phyloP scores from a whole-genome alignment of 2,797 vertebrate genomes.

The Columba guinea region DNA sequence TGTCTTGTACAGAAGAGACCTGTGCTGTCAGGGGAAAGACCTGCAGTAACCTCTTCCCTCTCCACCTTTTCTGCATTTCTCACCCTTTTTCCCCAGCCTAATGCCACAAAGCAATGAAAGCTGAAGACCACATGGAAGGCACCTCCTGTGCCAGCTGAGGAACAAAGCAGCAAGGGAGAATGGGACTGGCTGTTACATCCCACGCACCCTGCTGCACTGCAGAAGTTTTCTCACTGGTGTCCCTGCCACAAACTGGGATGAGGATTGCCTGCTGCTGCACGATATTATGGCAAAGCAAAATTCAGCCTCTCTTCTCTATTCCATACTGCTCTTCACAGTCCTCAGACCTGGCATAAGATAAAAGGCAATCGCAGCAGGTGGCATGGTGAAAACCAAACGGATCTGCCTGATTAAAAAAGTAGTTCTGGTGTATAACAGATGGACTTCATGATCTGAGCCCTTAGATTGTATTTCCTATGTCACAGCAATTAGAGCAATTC shows the following conservation, averaged over 20 bases:
- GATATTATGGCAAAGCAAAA: neutral
- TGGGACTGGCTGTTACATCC: neutral
- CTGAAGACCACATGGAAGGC: neutral
- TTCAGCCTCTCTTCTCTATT: neutral
- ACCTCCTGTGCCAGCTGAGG: fast-evolving
- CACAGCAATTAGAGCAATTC: neutral
- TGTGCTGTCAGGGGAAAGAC: neutral
- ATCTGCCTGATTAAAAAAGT: neutral
- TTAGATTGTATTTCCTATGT: neutral
- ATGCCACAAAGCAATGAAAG: neutral
- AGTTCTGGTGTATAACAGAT: neutral
- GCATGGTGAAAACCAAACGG: neutral
- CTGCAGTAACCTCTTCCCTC: neutral
- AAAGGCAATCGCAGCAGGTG: neutral
- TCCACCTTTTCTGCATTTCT: neutral
- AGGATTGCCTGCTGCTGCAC: neutral
- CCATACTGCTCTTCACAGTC: neutral
- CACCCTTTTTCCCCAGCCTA: neutral
- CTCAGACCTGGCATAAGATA: neutral
- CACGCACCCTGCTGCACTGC: neutral
- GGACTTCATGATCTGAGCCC: neutral
- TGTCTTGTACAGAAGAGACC: neutral
- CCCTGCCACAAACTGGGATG: neutral
- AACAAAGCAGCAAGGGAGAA: fast-evolving
- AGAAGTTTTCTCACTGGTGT: neutral